Evolutionary conservation across 1,140 invertebrate genomes (phyloP).

Genomic region (Zaprionus camerounensis): DNA sequence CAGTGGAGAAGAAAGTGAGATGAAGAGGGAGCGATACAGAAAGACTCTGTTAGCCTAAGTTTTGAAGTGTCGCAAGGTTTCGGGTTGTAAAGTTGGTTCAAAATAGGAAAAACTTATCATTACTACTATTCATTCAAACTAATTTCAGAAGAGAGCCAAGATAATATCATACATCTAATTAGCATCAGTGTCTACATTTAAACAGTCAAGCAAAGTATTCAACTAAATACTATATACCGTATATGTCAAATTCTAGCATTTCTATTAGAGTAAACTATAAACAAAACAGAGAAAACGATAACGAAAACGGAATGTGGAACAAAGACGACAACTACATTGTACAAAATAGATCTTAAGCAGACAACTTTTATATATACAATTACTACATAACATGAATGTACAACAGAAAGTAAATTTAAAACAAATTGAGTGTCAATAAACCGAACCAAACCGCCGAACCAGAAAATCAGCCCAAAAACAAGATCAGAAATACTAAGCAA

Average conservation of each 20-base stretch:
- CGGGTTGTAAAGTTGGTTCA: constrained; percentile 57
- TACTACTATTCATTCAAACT: constrained; percentile 5
- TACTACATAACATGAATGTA: constrained; percentile 45
- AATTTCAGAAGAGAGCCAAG: constrained; percentile 1
- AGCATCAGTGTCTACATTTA: constrained; percentile 55
- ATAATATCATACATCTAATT: constrained; percentile 32
- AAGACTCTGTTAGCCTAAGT: constrained; percentile 29
- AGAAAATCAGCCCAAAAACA: constrained; percentile 20
- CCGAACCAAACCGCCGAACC: constrained; percentile 66
- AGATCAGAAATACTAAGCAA: constrained; percentile 52
- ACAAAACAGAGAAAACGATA: constrained; percentile 35
- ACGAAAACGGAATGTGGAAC: constrained; percentile 46
- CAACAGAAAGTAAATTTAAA: constrained; percentile 14
- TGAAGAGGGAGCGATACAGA: background rate
- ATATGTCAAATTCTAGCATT: constrained; percentile 75
- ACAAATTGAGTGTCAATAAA: constrained; percentile 57
- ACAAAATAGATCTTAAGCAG: constrained; percentile 76
- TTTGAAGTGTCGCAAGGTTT: constrained; percentile 38
- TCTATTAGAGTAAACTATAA: constrained; percentile 60
- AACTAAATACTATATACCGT: constrained; percentile 56
- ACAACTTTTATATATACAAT: constrained; percentile 64
- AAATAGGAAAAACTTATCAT: constrained; percentile 33
- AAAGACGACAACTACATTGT: constrained; percentile 80
- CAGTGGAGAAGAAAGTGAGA: background rate
- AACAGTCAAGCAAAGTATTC: constrained; percentile 36